A percentile compares a stretch with the other conserved stretches of the same genome.
phyloP scores from a whole-genome alignment of 2,888 invertebrate genomes.

The Netelia fuscicornis region DNA sequence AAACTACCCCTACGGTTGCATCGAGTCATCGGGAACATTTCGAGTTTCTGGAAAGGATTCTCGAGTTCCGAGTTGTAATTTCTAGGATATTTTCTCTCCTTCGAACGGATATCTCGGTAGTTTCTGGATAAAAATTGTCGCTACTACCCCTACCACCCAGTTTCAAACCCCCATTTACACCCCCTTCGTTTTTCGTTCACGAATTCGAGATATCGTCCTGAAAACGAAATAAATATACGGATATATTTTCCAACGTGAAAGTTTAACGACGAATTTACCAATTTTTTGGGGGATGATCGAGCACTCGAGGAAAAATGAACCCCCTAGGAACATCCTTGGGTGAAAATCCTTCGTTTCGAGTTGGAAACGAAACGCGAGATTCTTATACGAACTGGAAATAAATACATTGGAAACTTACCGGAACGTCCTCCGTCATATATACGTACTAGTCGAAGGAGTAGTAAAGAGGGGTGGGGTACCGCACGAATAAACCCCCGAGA shows the following conservation, averaged over 20 bases:
- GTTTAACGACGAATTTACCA: background rate
- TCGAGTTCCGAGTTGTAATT: slow-evolving; percentile 11
- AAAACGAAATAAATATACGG: no score
- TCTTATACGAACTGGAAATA: slow-evolving; percentile 54
- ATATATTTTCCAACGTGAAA: no score
- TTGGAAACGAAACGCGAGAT: slow-evolving; percentile 23
- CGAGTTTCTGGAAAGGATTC: background rate
- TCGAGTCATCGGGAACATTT: background rate
- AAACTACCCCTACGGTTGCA: no score
- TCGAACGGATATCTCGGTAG: slow-evolving; percentile 5
- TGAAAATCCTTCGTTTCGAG: slow-evolving; percentile 35
- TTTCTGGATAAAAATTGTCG: slow-evolving; percentile 11
- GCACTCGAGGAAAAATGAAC: background rate
- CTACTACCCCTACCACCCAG: background rate
- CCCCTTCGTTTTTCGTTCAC: background rate
- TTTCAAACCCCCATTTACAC: background rate
- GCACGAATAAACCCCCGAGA: slow-evolving; percentile 33
- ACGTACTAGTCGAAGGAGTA: slow-evolving; percentile 16
- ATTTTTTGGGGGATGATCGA: background rate
- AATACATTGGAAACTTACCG: slow-evolving; percentile 41
- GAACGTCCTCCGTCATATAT: slow-evolving; percentile 11
- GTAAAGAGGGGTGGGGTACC: background rate
- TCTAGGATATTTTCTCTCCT: background rate
- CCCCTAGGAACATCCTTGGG: background rate
- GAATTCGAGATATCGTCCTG: background rate